Base-by-base conservation (phyloP, 2,113 vertebrate species). In the Pungitius pungitius region DNA sequence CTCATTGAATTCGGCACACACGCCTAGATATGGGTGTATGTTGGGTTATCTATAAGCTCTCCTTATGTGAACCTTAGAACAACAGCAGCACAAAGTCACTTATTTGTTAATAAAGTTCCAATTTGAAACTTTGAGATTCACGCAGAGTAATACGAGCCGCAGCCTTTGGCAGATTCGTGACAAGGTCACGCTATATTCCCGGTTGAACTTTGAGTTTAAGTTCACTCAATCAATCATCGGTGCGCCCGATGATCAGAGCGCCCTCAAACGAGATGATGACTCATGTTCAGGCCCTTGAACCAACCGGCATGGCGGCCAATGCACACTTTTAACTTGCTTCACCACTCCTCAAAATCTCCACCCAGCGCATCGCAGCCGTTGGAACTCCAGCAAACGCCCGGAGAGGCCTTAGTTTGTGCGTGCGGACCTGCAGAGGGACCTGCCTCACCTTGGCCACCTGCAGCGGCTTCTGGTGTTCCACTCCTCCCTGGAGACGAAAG, bases 401-500 rank as follows among this genome's bases (percentile, higher is more conserved):
- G n/a, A n/a, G n/a, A n/a, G n/a, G n/a, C n/a, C n/a, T n/a, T n/a
- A n/a, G n/a, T n/a, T n/a, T n/a, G 33, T 35, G 33, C 33, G 11
- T 76, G 39, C 57, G 51, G 60, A n/a, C 68, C 52, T 30, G 15
- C 59, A n/a, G 69, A 71, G 66, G 57, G 45, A 54, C 70, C 49
- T 0, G 24, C 52, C 89, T 83, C 96, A 99, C 98, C 97, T 99
- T 99, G 51, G 97, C 96, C 79, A 99, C 97, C 89, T 97, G 96
- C 35, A 99, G 96, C 30, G 97, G 96, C 88, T 93, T 96, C 90
- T 94, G 95, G 87, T 97, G 96, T 73, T 99, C 97, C 82, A 95
- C 90, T 6, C 98, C 98, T 87, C 97, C 97, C 73, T 98, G 97
- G 55, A 99, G 96, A 83, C 98, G 95, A 91, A 99, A 99, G 62